Conservation (phyloP, 2,797 vertebrate species). For the Cyclopterus lumpus region DNA sequence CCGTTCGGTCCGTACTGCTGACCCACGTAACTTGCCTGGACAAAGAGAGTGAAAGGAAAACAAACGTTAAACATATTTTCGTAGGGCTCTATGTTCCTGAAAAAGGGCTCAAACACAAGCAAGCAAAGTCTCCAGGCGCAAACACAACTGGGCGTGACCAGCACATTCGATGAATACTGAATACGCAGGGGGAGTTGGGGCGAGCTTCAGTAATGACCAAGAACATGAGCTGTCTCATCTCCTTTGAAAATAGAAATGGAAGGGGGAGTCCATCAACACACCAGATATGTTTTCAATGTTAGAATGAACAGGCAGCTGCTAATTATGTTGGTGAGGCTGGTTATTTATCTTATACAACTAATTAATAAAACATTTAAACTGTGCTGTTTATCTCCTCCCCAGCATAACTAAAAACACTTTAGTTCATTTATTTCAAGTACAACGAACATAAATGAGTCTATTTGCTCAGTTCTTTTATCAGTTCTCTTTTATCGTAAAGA, state of each 20-base stretch:
- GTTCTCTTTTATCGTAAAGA: background rate
- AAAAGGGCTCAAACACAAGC: background rate
- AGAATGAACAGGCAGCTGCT: background rate
- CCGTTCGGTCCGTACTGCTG: conserved; percentile 98
- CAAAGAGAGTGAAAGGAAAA: background rate
- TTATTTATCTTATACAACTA: background rate
- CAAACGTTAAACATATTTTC: background rate
- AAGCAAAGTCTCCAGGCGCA: background rate
- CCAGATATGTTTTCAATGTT: background rate
- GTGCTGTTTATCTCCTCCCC: background rate
- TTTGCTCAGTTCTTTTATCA: background rate
- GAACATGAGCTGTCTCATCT: background rate
- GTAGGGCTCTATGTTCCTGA: background rate
- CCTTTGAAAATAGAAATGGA: background rate
- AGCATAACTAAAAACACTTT: background rate
- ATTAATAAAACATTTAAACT: background rate
- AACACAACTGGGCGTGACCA: background rate
- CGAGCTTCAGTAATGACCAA: background rate
- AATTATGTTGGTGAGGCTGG: background rate
- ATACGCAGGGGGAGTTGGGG: too few species aligned
- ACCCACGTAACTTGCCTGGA: conserved; percentile 92
- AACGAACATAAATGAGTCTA: background rate
- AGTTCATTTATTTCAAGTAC: background rate
- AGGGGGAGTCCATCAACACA: background rate
- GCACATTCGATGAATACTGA: too few species aligned